Base-by-base conservation (phyloP, 2,888 invertebrate species). In the Cheilosia scutellata region DNA sequence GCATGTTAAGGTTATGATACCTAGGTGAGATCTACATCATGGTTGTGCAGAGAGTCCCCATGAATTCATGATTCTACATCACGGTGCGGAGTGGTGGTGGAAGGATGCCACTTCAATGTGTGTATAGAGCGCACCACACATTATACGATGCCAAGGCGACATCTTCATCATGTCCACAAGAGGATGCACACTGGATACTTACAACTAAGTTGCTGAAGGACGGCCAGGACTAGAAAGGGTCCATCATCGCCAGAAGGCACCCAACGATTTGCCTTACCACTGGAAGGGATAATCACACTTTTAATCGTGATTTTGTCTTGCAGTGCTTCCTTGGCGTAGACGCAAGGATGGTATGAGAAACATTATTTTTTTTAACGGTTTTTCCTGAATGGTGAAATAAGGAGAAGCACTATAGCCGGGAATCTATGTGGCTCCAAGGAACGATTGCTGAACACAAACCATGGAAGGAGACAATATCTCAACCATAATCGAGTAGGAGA, bases 251-350 rank as follows among this genome's bases (percentile, higher is more conserved):
- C 55, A 29, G 31, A 51, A 55, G 80, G 66, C 40, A 53, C 44
- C 66, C 65, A 79, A 51, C 49, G 42, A 65, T 79, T 79, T 72
- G 79, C 72, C 65, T 65, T 55, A 65, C 76, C 49, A 66, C 68
- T 77, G 76, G 89, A 91, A 91, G 90, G 91, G 91, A 91, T 91
- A 91, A 91, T 91, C 91, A 90, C 91, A 91, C 91, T 91, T 91
- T 91, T 91, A 91, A 91, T 91, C 91, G 91, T 91, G 91, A 91
- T 91, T 86, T 77, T 51, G 71, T 72, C 66, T 60, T 79, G 47
- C 60, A 42, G 31, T 42, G 5, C 16, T 20, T 42, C 29, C 13
- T 57, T 42, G 44, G 13, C 27, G 9, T 16, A 33, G 57, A 66
- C 27, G n/a, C 16, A 37, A 31, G n/a, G 29, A 47, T 31, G 60